Percentiles rank a stretch among this genome's conserved stretches.
These are phyloP conservation scores for Uropetala carovei DNA, from an alignment of 2,888 invertebrate species.

Conservation along the genomic window DNA sequence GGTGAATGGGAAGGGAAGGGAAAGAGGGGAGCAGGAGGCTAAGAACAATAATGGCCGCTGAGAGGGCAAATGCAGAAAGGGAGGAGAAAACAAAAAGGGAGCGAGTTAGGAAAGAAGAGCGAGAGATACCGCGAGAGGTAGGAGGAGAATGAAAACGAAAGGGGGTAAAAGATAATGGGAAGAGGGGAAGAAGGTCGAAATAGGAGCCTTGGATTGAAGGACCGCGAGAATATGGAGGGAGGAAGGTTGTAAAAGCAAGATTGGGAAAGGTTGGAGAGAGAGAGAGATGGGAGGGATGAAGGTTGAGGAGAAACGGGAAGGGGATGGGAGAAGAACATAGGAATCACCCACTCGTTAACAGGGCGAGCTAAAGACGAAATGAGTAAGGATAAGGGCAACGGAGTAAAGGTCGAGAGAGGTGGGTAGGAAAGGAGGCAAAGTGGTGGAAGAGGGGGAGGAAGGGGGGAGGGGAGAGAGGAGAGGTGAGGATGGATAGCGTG, in stretches of 20 bases:
- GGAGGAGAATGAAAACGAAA: too few relatives aligned
- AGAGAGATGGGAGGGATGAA: not conserved
- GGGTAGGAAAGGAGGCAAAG: too few relatives aligned
- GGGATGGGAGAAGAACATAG: not conserved
- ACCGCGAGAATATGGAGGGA: not conserved
- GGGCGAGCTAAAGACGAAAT: not conserved
- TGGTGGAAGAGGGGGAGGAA: not conserved
- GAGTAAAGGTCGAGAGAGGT: not conserved
- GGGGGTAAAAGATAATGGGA: not conserved
- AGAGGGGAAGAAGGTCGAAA: not conserved
- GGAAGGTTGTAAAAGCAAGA: constrained; percentile 15
- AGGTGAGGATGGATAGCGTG: not conserved
- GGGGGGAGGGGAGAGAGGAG: not conserved
- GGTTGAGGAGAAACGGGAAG: not conserved
- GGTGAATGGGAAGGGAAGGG: not conserved
- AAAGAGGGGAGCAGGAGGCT: too few relatives aligned
- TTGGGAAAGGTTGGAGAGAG: not conserved
- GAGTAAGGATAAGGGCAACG: constrained; percentile 22
- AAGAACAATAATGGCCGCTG: too few relatives aligned
- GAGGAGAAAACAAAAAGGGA: too few relatives aligned
- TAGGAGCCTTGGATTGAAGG: not conserved
- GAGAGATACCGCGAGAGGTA: too few relatives aligned
- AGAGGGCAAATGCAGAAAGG: too few relatives aligned
- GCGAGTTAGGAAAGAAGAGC: too few relatives aligned
- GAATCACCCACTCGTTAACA: constrained; percentile 5